Base-by-base conservation (phyloP, 92 coral and sea anemone species). In the Palythoa grandiflora region DNA sequence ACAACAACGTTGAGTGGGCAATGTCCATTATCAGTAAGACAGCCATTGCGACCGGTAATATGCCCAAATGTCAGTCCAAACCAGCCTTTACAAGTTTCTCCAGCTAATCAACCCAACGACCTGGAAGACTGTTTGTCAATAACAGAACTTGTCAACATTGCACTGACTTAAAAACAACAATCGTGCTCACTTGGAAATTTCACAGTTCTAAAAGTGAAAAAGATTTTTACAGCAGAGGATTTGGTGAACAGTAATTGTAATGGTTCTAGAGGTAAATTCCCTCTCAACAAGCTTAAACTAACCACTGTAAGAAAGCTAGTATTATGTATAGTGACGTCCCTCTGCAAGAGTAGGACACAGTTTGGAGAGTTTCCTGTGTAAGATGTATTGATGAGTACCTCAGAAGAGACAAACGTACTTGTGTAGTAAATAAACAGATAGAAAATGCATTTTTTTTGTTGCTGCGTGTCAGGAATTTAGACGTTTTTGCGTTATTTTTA, bases 351-450 rank as follows among this genome's bases (percentile, higher is more conserved):
- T 93, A 95, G 75, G 98, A 91, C 15, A 38, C 35, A 57, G 83
- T 93, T 3, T 95, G 98, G 96, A 94, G 91, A 83, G 91, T 91
- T 37, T 80, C 91, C 48, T 95, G 98, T 68, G 86, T 93, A 57
- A 85, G 90, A 7, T 86, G 94, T 5, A 89, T 95, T 61, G 96
- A 95, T 65, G 98, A 95, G 87, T 93, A 57, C 78, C 92, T 93
- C 1, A 91, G 96, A 71, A 95, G 98, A 36, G 95, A 94, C 36
- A 93, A 93, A 48, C 91, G 50, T 10, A 37, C 76, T 28, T 3
- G 76, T 36, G 48, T 71, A 7, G 65, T 57, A 57, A 57, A 57
- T 57, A 57, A 4, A 57, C 65, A 57, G 15, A 2, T 57, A 8
- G 65, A 57, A 57, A 57, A 57, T 57, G 65, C 65, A 57, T 57